Conservation (phyloP, 2,113 vertebrate genomes). For the Corythaixoides concolor region DNA sequence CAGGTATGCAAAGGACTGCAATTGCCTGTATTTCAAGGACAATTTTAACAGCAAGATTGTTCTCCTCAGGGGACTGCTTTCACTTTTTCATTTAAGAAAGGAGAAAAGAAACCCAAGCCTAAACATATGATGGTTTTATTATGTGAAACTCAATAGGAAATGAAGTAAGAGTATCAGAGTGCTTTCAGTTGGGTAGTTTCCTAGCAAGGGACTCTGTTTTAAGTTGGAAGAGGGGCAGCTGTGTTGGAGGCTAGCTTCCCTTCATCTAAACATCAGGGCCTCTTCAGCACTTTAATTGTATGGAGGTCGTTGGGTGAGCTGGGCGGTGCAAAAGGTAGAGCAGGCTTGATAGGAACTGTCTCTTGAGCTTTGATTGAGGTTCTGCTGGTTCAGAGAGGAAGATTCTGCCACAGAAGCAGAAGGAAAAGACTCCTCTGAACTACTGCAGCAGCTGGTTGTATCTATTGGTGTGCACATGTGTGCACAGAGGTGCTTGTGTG, state of each 20-base stretch:
- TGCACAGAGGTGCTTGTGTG: too few relatives aligned
- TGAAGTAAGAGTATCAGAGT: constrained; percentile 70
- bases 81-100: constrained; percentile 59
- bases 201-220: constrained; percentile 28
- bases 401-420: neutral
- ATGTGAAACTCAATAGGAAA: constrained; percentile 77
- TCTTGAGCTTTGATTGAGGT: neutral
- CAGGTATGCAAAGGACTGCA: neutral
- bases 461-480: neutral
- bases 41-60: constrained; percentile 66
- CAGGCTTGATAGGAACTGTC: neutral
- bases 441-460: neutral
- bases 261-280: neutral
- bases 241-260: neutral
- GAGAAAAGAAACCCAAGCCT: constrained; percentile 43
- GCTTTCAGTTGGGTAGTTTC: constrained; percentile 57
- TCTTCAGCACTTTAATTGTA: neutral
- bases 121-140: constrained; percentile 72
- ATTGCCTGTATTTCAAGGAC: constrained; percentile 9
- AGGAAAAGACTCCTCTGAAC: neutral
- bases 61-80: constrained; percentile 58
- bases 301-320: neutral
- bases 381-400: neutral
- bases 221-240: neutral
- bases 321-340: neutral